Evolutionary conservation across 2,888 invertebrate genomes (phyloP).

Genomic region (Pycnomerus fuliginosus): DNA sequence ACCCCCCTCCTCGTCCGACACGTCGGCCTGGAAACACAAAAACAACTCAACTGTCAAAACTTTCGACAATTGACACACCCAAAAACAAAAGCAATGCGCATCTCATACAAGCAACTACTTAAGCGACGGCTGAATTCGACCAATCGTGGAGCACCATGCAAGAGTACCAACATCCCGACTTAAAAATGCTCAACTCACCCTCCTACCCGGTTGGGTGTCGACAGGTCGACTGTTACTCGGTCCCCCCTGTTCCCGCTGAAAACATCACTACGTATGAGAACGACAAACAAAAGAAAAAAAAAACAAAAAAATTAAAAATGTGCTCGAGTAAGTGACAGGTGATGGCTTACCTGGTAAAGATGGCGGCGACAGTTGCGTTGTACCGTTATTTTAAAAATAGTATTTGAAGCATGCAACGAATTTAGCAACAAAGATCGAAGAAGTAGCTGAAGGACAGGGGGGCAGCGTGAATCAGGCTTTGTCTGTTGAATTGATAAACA

Average conservation of each 20-base stretch:
- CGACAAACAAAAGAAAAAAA: constrained; percentile 32
- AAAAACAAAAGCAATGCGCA: constrained; percentile 6
- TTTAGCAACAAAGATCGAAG: constrained; percentile 2
- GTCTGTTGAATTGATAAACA: too few relatives aligned
- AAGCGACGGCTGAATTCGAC: too few relatives aligned
- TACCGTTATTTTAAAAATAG: too few relatives aligned
- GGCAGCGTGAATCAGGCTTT: too few relatives aligned
- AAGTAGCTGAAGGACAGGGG: too few relatives aligned
- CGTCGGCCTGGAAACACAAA: constrained; percentile 47
- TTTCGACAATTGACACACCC: constrained; percentile 1
- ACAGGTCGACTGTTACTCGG: constrained; percentile 39
- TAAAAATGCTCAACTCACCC: constrained; percentile 48
- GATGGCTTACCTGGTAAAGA: constrained; percentile 17
- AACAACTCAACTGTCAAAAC: not conserved
- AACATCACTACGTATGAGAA: constrained; percentile 47
- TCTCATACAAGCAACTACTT: too few relatives aligned
- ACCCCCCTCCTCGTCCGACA: constrained; percentile 42
- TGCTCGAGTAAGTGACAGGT: constrained; percentile 3
- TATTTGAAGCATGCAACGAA: constrained; percentile 9
- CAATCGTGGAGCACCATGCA: constrained; percentile 1
- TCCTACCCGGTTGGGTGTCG: constrained; percentile 41
- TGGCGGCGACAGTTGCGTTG: constrained; percentile 7
- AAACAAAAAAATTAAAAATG: constrained; percentile 18
- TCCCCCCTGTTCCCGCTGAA: constrained; percentile 49
- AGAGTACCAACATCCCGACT: constrained; percentile 1